Percentiles rank a stretch among this genome's conserved stretches.
Evolutionary conservation across 2,113 vertebrate genomes (phyloP).

Genomic region (Malurus melanocephalus): DNA sequence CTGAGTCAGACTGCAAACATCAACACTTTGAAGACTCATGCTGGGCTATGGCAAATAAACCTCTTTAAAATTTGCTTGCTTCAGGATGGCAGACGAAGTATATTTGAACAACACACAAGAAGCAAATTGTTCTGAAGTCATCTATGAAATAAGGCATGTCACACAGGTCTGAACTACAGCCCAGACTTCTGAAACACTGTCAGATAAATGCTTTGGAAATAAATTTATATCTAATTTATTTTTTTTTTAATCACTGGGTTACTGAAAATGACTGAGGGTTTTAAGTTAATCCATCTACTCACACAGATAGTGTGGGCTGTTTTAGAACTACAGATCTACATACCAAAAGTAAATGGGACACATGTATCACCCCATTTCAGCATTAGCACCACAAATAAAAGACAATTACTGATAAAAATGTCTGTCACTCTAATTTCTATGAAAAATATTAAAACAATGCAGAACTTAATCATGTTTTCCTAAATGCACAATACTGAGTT

Average conservation of each 20-base stretch:
- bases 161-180: not conserved
- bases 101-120: not conserved
- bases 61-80: not conserved
- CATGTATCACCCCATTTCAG: not conserved
- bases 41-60: not conserved
- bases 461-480: not conserved
- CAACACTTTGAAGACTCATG: not conserved
- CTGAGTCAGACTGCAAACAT: not conserved
- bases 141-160: not conserved
- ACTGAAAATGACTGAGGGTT: not conserved
- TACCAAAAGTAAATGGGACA: not conserved
- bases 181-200: not conserved
- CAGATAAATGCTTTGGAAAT: not conserved
- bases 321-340: not conserved
- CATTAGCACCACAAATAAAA: not conserved
- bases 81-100: not conserved
- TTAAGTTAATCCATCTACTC: not conserved
- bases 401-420: not conserved
- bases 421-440: not conserved
- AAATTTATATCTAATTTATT: not conserved
- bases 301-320: not conserved
- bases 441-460: not conserved
- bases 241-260: not conserved
- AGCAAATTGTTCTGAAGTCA: not conserved
- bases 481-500: not conserved